phyloP scores from a whole-genome alignment of 2,113 vertebrate species.

The Microcebus tavaratra region DNA sequence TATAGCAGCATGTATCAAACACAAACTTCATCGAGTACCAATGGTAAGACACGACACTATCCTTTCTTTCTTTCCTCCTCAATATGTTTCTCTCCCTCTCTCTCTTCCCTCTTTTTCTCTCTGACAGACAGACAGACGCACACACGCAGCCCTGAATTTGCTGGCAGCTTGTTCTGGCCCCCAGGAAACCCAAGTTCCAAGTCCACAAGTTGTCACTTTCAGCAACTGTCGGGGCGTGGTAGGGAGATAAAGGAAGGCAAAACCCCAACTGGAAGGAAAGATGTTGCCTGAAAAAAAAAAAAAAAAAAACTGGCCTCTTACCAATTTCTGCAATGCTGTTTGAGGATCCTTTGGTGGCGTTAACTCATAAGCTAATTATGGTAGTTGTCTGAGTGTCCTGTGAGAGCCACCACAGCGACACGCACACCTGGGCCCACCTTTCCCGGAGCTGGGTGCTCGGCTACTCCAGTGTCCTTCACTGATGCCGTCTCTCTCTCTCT shows the following conservation, averaged over 20 bases:
- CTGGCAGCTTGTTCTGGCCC: background rate
- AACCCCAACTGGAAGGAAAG: background rate
- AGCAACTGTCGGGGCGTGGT: background rate
- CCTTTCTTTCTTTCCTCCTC: background rate
- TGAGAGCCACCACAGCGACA: background rate
- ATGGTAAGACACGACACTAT: background rate
- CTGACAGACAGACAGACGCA: background rate
- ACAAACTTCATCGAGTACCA: background rate
- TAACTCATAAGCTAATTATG: background rate
- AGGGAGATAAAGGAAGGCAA: background rate
- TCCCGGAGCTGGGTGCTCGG: background rate
- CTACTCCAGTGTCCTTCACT: background rate
- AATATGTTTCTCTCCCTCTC: background rate
- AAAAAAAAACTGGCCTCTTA: background rate
- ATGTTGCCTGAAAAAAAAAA: background rate
- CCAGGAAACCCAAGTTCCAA: background rate
- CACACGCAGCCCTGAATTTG: background rate
- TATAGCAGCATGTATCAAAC: background rate
- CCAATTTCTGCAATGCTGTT: background rate
- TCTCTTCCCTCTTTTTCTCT: background rate
- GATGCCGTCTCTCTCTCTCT: background rate
- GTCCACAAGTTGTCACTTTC: background rate
- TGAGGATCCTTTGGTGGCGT: background rate
- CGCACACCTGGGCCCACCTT: accelerated
- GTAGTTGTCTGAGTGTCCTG: background rate